Percentiles rank a stretch among this genome's conserved stretches.
Evolutionary conservation across 2,888 invertebrate species (phyloP).

Genomic region (Lysandra coridon): DNA sequence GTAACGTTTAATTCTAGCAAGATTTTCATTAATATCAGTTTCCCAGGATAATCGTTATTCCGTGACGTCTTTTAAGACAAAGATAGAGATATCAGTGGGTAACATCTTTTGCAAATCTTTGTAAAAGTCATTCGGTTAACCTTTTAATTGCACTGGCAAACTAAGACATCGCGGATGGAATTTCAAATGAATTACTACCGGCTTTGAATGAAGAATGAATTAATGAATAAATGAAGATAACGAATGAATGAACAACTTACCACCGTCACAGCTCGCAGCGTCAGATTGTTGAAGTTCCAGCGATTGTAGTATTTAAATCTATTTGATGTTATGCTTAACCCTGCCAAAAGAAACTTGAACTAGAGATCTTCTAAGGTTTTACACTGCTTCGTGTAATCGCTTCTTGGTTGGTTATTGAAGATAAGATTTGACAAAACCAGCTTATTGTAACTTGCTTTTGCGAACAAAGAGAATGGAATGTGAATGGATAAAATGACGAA

Average conservation of each 20-base stretch:
- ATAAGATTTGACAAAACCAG: no score
- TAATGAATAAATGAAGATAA: slow-evolving; percentile 20
- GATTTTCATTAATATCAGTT: no score
- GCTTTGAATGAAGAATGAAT: not conserved
- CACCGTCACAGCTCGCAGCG: slow-evolving; percentile 65
- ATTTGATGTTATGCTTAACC: slow-evolving; percentile 49
- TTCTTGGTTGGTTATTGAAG: no score
- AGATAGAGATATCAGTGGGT: not conserved
- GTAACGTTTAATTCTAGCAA: no score
- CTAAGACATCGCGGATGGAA: not conserved
- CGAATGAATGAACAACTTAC: slow-evolving; percentile 45
- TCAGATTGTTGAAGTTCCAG: slow-evolving; percentile 70
- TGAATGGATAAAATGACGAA: no score
- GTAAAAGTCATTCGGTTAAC: not conserved
- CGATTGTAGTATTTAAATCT: slow-evolving; percentile 68
- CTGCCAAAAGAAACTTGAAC: slow-evolving; percentile 46
- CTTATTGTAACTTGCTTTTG: no score
- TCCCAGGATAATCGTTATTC: no score
- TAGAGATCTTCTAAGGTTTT: slow-evolving; percentile 37
- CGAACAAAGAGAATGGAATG: no score
- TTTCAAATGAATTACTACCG: not conserved
- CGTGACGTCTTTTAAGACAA: not conserved
- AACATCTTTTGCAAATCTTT: not conserved
- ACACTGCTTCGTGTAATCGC: not conserved
- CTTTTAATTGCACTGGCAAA: not conserved